Base-by-base conservation (phyloP, 1,140 invertebrate genomes). In the Akabosia matsudoensis region DNA sequence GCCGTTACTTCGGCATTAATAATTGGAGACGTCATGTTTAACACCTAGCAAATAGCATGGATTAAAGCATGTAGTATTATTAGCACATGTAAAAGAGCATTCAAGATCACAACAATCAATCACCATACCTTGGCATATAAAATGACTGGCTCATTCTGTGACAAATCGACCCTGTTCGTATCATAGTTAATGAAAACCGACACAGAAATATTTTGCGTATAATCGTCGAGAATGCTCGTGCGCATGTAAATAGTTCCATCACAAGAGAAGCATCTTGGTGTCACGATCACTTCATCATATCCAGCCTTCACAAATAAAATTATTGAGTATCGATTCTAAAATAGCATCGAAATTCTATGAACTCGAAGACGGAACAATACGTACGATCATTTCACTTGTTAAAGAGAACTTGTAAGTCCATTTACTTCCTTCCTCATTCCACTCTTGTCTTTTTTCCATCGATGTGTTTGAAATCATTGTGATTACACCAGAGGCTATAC, bases 71-170 rank as follows among this genome's bases (percentile, higher is more conserved):
- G 18, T 10, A 45, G 7, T 45, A 45, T 45, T n/a, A n/a, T n/a
- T n/a, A n/a, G n/a, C n/a, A n/a, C n/a, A n/a, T n/a, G n/a, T n/a
- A n/a, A n/a, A n/a, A n/a, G n/a, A n/a, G n/a, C n/a, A n/a, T n/a
- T n/a, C n/a, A n/a, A n/a, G n/a, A n/a, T n/a, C n/a, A n/a, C n/a
- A n/a, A n/a, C n/a, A n/a, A n/a, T n/a, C n/a, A n/a, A n/a, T n/a
- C n/a, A n/a, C n/a, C n/a, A 24, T 56, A 56, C 54, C 54, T 56
- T 56, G 24, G n/a, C 54, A 22, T 56, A 56, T n/a, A 56, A n/a
- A 4, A 56, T 22, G 24, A 56, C 24, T 24, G 54, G 54, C 24
- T 56, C 54, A 24, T 56, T 56, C 3, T 22, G 4, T 13, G 54
- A 56, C 22, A 56, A 56, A 56, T 56, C 54, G 24, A 24, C 24